Percentiles rank a stretch among this genome's conserved stretches.
Conservation (phyloP, 2,797 vertebrate species). For the Lacerta bilineata region DNA sequence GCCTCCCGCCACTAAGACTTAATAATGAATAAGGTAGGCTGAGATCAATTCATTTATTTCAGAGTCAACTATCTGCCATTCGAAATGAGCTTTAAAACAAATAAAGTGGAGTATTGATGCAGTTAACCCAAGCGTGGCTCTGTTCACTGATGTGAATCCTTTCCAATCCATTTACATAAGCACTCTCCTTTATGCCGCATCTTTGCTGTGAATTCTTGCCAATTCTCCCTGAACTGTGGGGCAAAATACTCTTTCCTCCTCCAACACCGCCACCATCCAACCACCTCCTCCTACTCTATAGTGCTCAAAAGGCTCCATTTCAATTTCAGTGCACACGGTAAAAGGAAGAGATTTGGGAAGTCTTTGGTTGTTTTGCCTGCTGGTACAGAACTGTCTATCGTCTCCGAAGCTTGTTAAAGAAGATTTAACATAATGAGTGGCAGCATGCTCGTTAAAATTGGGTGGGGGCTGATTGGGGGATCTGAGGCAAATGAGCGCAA, state of each 20-base stretch:
- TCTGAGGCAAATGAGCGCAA: conserved; percentile 62
- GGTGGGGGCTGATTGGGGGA: conserved; percentile 39
- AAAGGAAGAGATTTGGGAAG: conserved; percentile 39
- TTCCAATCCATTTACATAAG: conserved; percentile 39
- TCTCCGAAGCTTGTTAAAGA: conserved; percentile 55
- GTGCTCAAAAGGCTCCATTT: conserved; percentile 41
- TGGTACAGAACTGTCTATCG: conserved; percentile 25
- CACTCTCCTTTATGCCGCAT: background rate
- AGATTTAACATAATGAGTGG: conserved; percentile 66
- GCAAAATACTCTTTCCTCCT: background rate
- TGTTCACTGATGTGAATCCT: conserved; percentile 25
- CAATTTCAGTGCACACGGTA: conserved; percentile 31
- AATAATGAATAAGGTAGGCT: conserved; percentile 27
- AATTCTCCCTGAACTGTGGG: conserved; percentile 32
- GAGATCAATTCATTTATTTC: conserved; percentile 43
- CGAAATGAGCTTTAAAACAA: conserved; percentile 46
- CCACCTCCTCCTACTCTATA: background rate
- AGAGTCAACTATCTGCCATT: conserved; percentile 41
- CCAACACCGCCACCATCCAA: background rate
- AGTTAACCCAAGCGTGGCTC: conserved; percentile 34
- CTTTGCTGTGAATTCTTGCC: conserved; percentile 32
- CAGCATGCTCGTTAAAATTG: conserved; percentile 54
- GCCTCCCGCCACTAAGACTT: conserved; percentile 16
- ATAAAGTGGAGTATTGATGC: conserved; percentile 40
- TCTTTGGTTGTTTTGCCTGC: conserved; percentile 32